Evolutionary conservation across 2,888 invertebrate species (phyloP).

Genomic region (Tinea trinotella): DNA sequence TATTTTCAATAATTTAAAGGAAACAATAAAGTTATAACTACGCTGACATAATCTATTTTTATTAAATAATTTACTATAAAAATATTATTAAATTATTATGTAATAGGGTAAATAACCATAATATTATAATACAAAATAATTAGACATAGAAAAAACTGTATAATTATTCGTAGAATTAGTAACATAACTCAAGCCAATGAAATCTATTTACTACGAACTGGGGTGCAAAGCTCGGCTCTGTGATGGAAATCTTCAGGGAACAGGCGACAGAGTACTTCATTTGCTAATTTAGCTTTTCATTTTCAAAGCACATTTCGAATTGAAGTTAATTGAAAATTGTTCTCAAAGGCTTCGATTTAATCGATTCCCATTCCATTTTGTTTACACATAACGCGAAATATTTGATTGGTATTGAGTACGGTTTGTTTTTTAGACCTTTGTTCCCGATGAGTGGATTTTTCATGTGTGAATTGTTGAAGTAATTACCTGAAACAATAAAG

Average conservation of each 20-base stretch:
- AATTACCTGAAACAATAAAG: background rate
- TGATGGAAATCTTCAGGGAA: background rate
- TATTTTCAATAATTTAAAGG: too few relatives aligned
- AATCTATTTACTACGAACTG: background rate
- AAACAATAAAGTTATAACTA: too few relatives aligned
- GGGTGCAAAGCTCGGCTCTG: background rate
- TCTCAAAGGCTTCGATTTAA: constrained; percentile 3
- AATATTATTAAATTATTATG: too few relatives aligned
- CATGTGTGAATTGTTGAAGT: background rate
- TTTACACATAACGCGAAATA: background rate
- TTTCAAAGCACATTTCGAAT: constrained; percentile 6
- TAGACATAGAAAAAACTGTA: too few relatives aligned
- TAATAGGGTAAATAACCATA: too few relatives aligned
- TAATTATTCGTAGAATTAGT: too few relatives aligned
- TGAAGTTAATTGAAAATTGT: constrained; percentile 13
- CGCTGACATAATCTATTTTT: too few relatives aligned
- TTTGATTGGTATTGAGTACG: background rate
- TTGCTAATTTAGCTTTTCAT: background rate
- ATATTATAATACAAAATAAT: too few relatives aligned
- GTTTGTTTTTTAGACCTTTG: background rate
- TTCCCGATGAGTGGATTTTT: background rate
- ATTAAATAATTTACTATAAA: too few relatives aligned
- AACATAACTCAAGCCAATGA: background rate
- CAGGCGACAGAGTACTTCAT: background rate
- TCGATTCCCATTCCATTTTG: background rate